Base-by-base conservation (phyloP, 1,140 invertebrate species). In the Tetranychus cinnabarinus region DNA sequence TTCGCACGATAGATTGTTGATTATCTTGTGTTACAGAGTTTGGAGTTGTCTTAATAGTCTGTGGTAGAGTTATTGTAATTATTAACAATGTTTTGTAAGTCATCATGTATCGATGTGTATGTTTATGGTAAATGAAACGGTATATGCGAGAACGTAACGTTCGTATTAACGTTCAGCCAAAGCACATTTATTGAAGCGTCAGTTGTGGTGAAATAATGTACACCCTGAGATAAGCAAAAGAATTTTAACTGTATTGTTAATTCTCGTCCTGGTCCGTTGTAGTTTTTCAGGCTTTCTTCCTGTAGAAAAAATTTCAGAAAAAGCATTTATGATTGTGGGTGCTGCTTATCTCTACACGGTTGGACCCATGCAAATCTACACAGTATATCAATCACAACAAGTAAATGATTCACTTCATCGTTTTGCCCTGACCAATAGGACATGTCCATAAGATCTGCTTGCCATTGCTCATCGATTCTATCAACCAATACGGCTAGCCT, bases 131-230 rank as follows among this genome's bases (percentile, higher is more conserved):
- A 33, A 52, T n/a, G 5, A n/a, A 52, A 7, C 48, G 48, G 23
- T 52, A 52, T 6, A 52, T 52, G 13, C 48, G 3, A 2, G n/a
- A n/a, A 31, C 48, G 76, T 56, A 77, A 60, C 13, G 71, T 76
- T 63, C 71, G 64, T 66, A 73, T 74, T 56, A 72, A 59, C 74
- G 54, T 68, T 76, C 75, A 52, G 70, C 70, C 52, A 74, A 69
- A 31, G 69, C 68, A n/a, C 72, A 73, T 77, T 78, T 10, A 56
- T 35, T 5, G 34, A 31, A 52, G 36, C 57, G 42, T 66, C 66
- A 58, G 66, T 70, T 35, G 73, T 73, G 2, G 66, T 72, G 65
- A 74, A 76, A 63, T 74, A 66, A 65, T 74, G 70, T 50, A 76
- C 71, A 15, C 67, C 63, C 68, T 67, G 36, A 69, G 59, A 36